A percentile compares a stretch with the other conserved stretches of the same genome.
Conservation (phyloP, 2,888 invertebrate species). For the Opisthograptis luteolata region DNA sequence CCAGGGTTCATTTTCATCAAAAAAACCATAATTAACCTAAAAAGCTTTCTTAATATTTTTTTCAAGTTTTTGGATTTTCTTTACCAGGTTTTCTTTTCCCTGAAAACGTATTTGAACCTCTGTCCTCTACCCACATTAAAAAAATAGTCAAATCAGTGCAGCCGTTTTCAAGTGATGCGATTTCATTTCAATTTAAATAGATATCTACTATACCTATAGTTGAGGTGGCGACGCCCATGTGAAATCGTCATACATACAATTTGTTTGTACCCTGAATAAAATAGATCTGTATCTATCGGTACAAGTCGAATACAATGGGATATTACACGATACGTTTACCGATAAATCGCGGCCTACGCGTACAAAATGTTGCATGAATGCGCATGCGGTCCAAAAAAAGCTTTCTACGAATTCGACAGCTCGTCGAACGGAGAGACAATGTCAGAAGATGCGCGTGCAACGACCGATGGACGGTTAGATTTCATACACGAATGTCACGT, state of each 20-base stretch:
- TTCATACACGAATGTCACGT: slow-evolving; percentile 52
- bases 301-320: slow-evolving; percentile 60
- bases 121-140: no score
- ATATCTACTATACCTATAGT: no score
- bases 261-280: slow-evolving; percentile 57
- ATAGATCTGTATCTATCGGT: slow-evolving; percentile 52
- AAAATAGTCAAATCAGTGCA: no score
- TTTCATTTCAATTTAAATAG: no score
- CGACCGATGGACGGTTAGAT: slow-evolving; percentile 47
- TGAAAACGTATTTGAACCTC: no score
- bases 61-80: no score
- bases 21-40: no score
- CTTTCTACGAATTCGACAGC: slow-evolving; percentile 57
- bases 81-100: no score
- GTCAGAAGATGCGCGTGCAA: slow-evolving; percentile 53
- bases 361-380: slow-evolving; percentile 50
- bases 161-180: no score
- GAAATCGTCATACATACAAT: slow-evolving; percentile 47
- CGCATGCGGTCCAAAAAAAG: slow-evolving; percentile 57
- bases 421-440: slow-evolving; percentile 53
- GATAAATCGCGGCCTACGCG: slow-evolving; percentile 61
- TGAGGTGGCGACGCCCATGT: slow-evolving; percentile 7
- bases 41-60: no score
- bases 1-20: no score
- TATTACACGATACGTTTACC: slow-evolving; percentile 55